These are phyloP conservation scores for Anolis apletophallus DNA, from an alignment of 2,797 vertebrate genomes.

Conservation along the genomic window DNA sequence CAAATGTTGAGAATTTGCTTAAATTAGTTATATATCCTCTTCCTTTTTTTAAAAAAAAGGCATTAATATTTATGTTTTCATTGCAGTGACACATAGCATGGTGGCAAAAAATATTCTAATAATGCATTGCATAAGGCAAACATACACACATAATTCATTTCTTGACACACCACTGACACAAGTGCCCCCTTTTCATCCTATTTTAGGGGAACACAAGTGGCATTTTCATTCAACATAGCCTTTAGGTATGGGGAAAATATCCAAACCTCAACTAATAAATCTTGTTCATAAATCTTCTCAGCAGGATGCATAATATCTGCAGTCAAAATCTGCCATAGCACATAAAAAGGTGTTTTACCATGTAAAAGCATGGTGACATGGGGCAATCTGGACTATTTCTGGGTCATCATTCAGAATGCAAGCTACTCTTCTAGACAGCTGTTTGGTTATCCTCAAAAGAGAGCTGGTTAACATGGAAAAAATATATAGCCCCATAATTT, in stretches of 20 bases:
- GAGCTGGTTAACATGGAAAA: not conserved
- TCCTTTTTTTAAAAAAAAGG: conserved; percentile 49
- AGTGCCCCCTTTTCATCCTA: not conserved
- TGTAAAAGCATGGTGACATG: not conserved
- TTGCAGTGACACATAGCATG: conserved; percentile 50
- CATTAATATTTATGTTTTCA: conserved; percentile 67
- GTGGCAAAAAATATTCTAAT: conserved; percentile 47
- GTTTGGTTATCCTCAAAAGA: not conserved
- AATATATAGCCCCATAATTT: conserved; percentile 18
- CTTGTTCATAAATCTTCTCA: not conserved
- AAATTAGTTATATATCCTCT: conserved; percentile 42
- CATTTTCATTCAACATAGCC: not conserved
- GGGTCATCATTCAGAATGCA: not conserved
- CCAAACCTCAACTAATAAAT: not conserved
- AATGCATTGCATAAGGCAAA: conserved; percentile 49
- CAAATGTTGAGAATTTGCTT: conserved; percentile 47
- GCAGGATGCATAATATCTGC: not conserved
- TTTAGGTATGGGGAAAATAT: not conserved
- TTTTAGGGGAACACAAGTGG: not conserved
- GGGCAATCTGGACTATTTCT: not conserved
- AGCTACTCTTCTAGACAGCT: not conserved
- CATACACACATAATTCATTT: conserved; percentile 48
- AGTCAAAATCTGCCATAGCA: not conserved
- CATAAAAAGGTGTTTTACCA: not conserved
- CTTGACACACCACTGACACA: conserved; percentile 13